These are phyloP conservation scores for Syngnathus rostellatus DNA, from an alignment of 2,797 vertebrate species.

Conservation along the genomic window DNA sequence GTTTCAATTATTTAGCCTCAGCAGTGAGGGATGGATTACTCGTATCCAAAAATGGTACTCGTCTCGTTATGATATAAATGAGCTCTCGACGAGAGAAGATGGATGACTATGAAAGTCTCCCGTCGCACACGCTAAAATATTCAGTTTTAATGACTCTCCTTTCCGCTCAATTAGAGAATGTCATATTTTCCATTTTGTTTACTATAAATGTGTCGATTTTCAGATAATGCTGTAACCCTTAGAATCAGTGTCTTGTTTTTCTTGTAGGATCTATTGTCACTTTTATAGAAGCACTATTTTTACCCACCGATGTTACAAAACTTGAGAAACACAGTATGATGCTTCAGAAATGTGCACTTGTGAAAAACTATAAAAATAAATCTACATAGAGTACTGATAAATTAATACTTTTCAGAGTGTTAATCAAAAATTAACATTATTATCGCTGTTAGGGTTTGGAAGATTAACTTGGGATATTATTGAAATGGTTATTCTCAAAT, in stretches of 20 bases:
- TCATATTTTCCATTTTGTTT: neutral
- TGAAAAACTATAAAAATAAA: neutral
- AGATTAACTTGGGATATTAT: no score
- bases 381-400: neutral
- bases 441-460: no score
- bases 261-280: neutral
- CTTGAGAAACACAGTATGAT: neutral
- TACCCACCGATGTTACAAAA: neutral
- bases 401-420: neutral
- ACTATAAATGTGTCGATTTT: neutral
- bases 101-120: neutral
- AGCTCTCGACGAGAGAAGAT: conserved; percentile 10
- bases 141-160: neutral
- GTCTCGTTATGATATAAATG: conserved; percentile 56
- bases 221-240: neutral
- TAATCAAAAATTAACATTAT: neutral
- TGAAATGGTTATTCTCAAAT: no score
- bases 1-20: conserved; percentile 46
- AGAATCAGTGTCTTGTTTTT: neutral
- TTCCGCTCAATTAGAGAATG: neutral
- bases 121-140: neutral
- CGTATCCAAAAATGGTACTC: conserved; percentile 45
- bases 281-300: neutral
- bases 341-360: neutral
- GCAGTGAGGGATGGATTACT: conserved; percentile 39